phyloP scores from a whole-genome alignment of 2,797 vertebrate genomes.

The Adrianichthys oophorus region DNA sequence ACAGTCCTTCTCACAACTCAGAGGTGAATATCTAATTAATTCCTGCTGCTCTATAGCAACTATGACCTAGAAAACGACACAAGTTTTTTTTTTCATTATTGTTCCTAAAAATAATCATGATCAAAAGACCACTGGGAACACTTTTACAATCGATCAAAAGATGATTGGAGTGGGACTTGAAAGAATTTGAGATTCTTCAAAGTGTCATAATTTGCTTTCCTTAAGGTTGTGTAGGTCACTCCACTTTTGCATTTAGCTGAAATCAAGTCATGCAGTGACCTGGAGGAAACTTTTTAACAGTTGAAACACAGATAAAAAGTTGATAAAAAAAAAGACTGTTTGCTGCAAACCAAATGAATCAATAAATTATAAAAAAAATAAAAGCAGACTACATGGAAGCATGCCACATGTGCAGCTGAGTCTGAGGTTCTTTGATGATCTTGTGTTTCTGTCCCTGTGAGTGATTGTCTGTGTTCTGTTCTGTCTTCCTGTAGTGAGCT shows the following conservation, averaged over 20 bases:
- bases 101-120: no score
- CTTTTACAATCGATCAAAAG: no score
- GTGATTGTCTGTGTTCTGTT: conserved; percentile 83
- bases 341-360: conserved; percentile 1
- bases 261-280: conserved; percentile 12
- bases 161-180: no score
- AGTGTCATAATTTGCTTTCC: conserved; percentile 10
- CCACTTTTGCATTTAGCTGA: conserved; percentile 21
- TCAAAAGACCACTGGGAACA: no score
- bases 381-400: neutral
- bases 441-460: conserved; percentile 78
- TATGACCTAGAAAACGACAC: no score
- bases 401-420: conserved; percentile 51
- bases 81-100: no score
- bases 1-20: no score
- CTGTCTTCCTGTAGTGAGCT: conserved; percentile 83
- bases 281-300: conserved; percentile 10
- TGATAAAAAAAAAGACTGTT: neutral
- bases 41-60: no score
- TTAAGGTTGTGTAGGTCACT: conserved; percentile 52
- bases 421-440: conserved; percentile 77
- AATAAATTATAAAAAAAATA: conserved; percentile 11
- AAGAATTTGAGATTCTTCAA: conserved; percentile 4
- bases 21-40: no score
- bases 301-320: neutral